Base-by-base conservation (phyloP, 2,888 invertebrate species). In the Callinectes sapidus region DNA sequence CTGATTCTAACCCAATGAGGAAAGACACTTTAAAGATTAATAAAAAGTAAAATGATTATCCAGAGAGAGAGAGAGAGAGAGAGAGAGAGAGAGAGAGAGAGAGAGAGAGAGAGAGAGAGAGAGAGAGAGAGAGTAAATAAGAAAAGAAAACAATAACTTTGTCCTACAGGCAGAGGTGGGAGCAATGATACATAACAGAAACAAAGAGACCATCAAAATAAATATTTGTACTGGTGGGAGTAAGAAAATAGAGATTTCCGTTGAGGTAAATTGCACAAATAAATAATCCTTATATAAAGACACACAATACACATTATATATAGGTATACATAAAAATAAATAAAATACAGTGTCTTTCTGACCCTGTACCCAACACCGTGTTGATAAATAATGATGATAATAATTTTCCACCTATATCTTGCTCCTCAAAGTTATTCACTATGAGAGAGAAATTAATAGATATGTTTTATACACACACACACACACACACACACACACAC, bases 51-150 rank as follows among this genome's bases (percentile, higher is more conserved):
- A 61, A 23, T 61, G 1, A 18, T 61, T 18, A 61, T 5, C 1
- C 1, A 35, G 35, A 81, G 35, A 35, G 35, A 35, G 32, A 81
- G n/a, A 81, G 16, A 81, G 81, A 81, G n/a, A 81, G 81, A 81
- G n/a, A 28, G 28, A 71, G n/a, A 71, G 66, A 87, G 87, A 87
- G 87, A 87, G 87, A 87, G 87, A 87, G 48, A 87, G 87, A 87
- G 87, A 87, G 87, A 87, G 87, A 87, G 87, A 87, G 87, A 87
- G 87, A 87, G 87, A 87, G 87, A 87, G 39, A 32, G 39, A 39
- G 87, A 54, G 54, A n/a, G 42, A 42, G 42, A 87, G 48, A 48
- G 28, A 87, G 39, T 23, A 54, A 42, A 18, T 54, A 18, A 54
- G 77, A 77, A 61, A 55, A 35, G n/a, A 32, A 32, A 88, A 42